Conservation (phyloP, 2,888 invertebrate genomes). For the Glyphotaelius pellucidus region DNA sequence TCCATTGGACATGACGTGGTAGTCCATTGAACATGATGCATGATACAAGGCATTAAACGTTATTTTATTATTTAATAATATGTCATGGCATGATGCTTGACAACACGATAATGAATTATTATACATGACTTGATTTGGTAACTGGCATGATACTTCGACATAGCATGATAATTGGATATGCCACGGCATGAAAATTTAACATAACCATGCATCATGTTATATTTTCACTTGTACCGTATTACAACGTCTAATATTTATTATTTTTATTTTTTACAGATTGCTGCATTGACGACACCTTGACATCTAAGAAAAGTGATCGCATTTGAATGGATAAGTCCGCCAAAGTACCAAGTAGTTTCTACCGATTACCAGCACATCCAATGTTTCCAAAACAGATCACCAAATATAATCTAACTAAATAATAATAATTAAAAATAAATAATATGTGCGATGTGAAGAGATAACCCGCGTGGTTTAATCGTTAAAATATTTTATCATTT, state of each 20-base stretch:
- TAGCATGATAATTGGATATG: neutral
- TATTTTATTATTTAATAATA: no score
- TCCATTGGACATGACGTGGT: no score
- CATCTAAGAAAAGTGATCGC: neutral
- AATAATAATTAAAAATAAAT: neutral
- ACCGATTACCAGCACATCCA: neutral
- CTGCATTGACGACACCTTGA: neutral
- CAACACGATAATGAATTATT: no score
- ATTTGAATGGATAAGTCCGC: constrained; percentile 10
- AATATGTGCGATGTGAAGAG: constrained; percentile 51
- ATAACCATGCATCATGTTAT: no score
- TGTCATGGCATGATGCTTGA: no score
- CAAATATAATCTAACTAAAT: neutral
- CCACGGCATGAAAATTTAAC: neutral
- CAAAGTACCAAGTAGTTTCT: neutral
- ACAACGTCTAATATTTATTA: neutral
- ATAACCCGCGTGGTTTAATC: constrained; percentile 52
- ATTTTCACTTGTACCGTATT: no score
- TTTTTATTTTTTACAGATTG: neutral
- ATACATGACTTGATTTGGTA: no score
- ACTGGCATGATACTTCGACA: no score
- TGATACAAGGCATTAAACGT: no score
- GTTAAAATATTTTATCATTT: constrained; percentile 18
- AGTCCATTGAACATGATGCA: no score
- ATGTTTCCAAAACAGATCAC: neutral